Percentiles rank a stretch among this genome's conserved stretches.
phyloP scores from a whole-genome alignment of 2,888 invertebrate species.

The Cheiracanthium punctorium region DNA sequence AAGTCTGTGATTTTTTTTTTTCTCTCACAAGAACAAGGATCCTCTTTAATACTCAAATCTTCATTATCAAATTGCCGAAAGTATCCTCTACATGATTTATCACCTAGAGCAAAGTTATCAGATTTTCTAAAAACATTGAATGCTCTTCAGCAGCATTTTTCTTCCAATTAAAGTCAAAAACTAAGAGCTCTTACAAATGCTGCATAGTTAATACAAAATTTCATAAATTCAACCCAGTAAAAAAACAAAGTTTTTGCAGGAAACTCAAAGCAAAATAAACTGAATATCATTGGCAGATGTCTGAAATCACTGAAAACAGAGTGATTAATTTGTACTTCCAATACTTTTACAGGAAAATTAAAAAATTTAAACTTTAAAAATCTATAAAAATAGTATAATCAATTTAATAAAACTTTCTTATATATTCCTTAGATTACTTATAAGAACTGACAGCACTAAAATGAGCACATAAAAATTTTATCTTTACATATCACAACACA shows the following conservation, averaged over 20 bases:
- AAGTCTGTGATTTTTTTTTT: not conserved
- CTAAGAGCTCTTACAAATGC: not conserved
- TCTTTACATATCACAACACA: too few relatives aligned
- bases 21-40: not conserved
- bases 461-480: too few relatives aligned
- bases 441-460: too few relatives aligned
- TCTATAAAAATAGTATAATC: too few relatives aligned
- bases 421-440: too few relatives aligned
- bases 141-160: not conserved
- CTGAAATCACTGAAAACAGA: too few relatives aligned
- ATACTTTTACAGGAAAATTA: too few relatives aligned
- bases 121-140: not conserved
- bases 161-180: not conserved
- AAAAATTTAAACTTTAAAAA: too few relatives aligned
- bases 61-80: not conserved
- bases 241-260: not conserved
- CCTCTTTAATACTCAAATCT: not conserved
- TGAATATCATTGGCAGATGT: too few relatives aligned
- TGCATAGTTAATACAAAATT: slow-evolving; percentile 2
- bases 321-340: too few relatives aligned
- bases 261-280: not conserved
- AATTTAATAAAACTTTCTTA: too few relatives aligned
- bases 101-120: not conserved
- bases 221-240: not conserved
- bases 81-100: not conserved